Conservation (phyloP, 2,797 vertebrate species). For the Tokudaia tokunoshimensis region DNA sequence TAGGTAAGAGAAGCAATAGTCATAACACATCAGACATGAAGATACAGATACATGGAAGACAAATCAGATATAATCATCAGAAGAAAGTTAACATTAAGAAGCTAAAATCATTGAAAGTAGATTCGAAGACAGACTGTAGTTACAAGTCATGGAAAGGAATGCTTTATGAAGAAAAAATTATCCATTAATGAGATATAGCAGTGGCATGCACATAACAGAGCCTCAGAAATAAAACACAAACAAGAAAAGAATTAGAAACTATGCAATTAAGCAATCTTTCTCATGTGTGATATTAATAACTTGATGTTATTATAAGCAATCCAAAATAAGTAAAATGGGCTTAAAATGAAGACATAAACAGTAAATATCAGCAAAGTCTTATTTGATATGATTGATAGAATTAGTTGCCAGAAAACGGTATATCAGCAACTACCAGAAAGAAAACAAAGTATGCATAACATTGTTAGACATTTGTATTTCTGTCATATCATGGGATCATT, state of each 20-base stretch:
- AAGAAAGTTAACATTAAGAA: neutral
- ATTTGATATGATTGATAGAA: neutral
- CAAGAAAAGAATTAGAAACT: neutral
- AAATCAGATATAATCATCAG: neutral
- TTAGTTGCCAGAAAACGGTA: neutral
- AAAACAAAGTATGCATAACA: neutral
- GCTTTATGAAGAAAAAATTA: neutral
- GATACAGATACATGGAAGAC: neutral
- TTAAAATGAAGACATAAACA: neutral
- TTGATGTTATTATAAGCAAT: neutral
- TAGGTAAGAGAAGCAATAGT: neutral
- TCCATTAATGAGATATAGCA: neutral
- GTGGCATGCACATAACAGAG: neutral
- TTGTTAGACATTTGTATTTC: neutral
- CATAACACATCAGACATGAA: neutral
- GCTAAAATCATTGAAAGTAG: neutral
- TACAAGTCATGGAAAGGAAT: neutral
- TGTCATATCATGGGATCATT: neutral
- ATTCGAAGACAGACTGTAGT: neutral
- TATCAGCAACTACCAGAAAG: neutral
- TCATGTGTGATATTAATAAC: neutral
- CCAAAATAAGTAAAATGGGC: neutral
- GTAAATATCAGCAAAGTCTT: neutral
- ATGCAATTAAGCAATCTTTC: neutral
- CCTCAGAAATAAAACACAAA: neutral